Conservation (phyloP, 1,140 invertebrate genomes). For the Scaptomyza pallida region DNA sequence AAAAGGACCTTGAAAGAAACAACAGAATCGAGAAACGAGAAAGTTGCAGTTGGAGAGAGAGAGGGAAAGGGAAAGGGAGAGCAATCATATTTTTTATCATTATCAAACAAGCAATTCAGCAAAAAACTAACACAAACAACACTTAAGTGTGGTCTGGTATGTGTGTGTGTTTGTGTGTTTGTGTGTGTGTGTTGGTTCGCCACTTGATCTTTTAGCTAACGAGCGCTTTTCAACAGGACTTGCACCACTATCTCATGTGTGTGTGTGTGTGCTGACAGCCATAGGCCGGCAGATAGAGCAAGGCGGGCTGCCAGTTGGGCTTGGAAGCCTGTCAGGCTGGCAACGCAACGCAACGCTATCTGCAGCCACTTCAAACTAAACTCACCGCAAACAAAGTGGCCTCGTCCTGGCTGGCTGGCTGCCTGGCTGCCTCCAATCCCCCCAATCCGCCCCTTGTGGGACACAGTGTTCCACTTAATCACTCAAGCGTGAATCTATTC, state of each 20-base stretch:
- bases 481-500: constrained; percentile 83
- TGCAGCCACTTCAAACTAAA: constrained; percentile 81
- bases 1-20: neutral
- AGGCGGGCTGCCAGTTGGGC: neutral
- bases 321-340: constrained; percentile 49
- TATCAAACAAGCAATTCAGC: constrained; percentile 66
- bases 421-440: neutral
- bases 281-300: neutral
- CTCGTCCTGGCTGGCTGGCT: constrained; percentile 55
- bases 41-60: constrained; percentile 27
- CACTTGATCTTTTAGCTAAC: constrained; percentile 81
- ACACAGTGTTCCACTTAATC: constrained; percentile 74
- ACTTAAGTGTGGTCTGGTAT: constrained; percentile 69
- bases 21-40: constrained; percentile 27
- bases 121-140: constrained; percentile 81
- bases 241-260: constrained; percentile 31
- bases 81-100: constrained; percentile 59
- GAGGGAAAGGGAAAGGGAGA: neutral
- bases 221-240: constrained; percentile 74
- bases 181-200: constrained; percentile 43
- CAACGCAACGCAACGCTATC: constrained; percentile 73
- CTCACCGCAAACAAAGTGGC: constrained; percentile 82
- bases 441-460: neutral
- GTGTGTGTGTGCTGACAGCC: constrained; percentile 31
- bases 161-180: constrained; percentile 24